Conservation (phyloP, 2,888 invertebrate genomes). For the Sarcophaga variegata region DNA sequence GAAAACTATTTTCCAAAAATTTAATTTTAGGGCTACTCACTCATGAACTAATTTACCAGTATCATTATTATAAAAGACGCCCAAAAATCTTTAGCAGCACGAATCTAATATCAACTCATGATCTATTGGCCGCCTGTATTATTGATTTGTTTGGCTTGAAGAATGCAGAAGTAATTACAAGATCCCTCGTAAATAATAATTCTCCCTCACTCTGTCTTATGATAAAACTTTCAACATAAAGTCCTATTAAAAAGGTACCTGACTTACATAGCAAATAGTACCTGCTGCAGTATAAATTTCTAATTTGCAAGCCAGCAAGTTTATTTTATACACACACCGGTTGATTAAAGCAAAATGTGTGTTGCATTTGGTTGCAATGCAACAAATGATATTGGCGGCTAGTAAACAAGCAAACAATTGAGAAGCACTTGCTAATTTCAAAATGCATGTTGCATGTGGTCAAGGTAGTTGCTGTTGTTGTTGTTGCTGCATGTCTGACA, state of each 20-base stretch:
- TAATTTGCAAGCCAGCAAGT: conserved; percentile 12
- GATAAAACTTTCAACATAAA: neutral
- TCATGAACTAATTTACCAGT: too few relatives aligned
- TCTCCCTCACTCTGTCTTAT: neutral
- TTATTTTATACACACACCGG: conserved; percentile 31
- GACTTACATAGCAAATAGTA: too few relatives aligned
- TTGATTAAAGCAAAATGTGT: too few relatives aligned
- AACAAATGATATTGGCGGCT: conserved; percentile 50
- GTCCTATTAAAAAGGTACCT: conserved; percentile 10
- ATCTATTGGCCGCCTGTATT: too few relatives aligned
- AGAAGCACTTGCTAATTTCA: conserved; percentile 20
- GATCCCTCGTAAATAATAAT: too few relatives aligned
- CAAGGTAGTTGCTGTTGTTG: neutral
- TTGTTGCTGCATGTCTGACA: conserved; percentile 29
- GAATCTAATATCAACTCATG: too few relatives aligned
- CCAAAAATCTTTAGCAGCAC: too few relatives aligned
- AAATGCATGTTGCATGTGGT: conserved; percentile 41
- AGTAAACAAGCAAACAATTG: neutral
- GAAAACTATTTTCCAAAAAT: too few relatives aligned
- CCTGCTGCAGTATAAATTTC: neutral
- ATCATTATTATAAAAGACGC: too few relatives aligned
- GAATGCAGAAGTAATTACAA: too few relatives aligned
- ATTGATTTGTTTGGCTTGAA: too few relatives aligned
- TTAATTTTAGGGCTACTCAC: too few relatives aligned
- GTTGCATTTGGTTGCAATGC: conserved; percentile 3